These are phyloP conservation scores for Psylliodes chrysocephalus DNA, from an alignment of 2,888 invertebrate genomes.

Conservation along the genomic window DNA sequence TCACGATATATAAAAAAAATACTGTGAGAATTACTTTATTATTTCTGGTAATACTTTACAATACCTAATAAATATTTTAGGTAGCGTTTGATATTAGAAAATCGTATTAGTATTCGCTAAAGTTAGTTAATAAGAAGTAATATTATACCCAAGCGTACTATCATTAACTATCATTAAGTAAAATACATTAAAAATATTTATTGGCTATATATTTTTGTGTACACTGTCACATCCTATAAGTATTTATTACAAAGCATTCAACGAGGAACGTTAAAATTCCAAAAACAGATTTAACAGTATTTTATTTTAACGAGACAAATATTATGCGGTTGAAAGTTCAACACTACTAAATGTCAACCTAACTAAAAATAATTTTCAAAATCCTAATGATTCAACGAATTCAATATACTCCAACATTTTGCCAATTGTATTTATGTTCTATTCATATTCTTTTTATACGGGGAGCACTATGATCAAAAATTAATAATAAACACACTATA, in stretches of 20 bases:
- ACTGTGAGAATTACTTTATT: background rate
- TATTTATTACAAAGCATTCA: conserved; percentile 19
- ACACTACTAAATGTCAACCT: background rate
- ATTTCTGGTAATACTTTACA: background rate
- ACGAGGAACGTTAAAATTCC: conserved; percentile 21
- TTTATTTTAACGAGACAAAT: conserved; percentile 24
- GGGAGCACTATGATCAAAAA: too few species aligned
- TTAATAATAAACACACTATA: too few species aligned
- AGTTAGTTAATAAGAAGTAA: background rate
- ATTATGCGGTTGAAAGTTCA: conserved; percentile 24
- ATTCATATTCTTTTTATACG: too few species aligned
- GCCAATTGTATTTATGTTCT: too few species aligned
- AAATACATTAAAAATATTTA: conserved; percentile 26
- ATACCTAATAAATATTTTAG: background rate
- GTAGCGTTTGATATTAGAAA: background rate
- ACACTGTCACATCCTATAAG: conserved; percentile 10
- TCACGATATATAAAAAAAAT: background rate
- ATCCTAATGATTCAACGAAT: background rate
- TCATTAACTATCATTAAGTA: conserved; percentile 14
- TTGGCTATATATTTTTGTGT: conserved; percentile 21
- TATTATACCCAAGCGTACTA: background rate
- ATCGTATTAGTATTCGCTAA: background rate
- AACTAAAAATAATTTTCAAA: background rate
- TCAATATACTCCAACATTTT: background rate
- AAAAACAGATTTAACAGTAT: conserved; percentile 24